Percentiles rank a stretch among this genome's conserved stretches.
These are phyloP conservation scores for Fundulus diaphanus DNA, from an alignment of 2,797 vertebrate species.

Conservation along the genomic window DNA sequence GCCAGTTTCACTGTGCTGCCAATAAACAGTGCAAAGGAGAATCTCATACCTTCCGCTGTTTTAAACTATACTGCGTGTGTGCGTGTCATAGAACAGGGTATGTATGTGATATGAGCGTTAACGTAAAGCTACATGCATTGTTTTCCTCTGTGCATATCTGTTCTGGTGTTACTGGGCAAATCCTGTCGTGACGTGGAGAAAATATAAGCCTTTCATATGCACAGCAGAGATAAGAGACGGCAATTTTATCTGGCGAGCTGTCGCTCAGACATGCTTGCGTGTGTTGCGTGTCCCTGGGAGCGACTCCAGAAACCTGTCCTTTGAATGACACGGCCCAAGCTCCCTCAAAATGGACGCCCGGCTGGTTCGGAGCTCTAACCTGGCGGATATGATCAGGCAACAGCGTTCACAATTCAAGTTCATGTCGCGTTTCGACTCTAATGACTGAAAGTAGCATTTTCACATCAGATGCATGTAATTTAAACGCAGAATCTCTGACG, in stretches of 20 bases:
- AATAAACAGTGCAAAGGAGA: conserved; percentile 49
- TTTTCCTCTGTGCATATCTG: conserved; percentile 72
- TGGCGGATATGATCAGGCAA: conserved; percentile 79
- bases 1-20: conserved; percentile 56
- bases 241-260: conserved; percentile 84
- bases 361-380: conserved; percentile 74
- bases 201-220: conserved; percentile 86
- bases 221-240: conserved; percentile 84
- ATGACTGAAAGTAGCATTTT: neutral
- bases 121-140: conserved; percentile 70
- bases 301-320: conserved; percentile 77
- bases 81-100: conserved; percentile 5
- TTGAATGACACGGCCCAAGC: conserved; percentile 75
- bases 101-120: conserved; percentile 62
- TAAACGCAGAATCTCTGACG: neutral
- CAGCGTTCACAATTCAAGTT: conserved; percentile 71
- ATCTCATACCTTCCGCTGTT: conserved; percentile 40
- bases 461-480: neutral
- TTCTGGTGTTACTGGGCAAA: conserved; percentile 79
- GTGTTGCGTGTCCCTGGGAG: conserved; percentile 70
- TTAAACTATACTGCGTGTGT: conserved; percentile 35
- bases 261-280: conserved; percentile 69
- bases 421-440: neutral
- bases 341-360: conserved; percentile 67
- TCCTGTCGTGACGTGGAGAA: conserved; percentile 80